These are phyloP conservation scores for Ophonus ardosiacus DNA, from an alignment of 2,888 invertebrate genomes.

Conservation along the genomic window DNA sequence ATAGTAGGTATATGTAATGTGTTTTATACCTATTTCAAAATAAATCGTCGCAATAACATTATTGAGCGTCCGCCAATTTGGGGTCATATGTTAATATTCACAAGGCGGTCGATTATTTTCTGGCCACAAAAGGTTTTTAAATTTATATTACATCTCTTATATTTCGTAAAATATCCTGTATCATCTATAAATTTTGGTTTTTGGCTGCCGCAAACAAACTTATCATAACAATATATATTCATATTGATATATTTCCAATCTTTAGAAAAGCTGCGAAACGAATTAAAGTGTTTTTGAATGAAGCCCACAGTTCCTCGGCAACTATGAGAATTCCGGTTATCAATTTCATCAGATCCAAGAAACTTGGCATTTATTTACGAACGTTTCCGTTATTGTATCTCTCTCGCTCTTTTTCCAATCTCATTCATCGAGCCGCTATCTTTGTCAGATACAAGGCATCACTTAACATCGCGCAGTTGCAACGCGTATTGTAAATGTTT, in stretches of 20 bases:
- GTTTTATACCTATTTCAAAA: too few species aligned
- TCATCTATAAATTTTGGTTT: slow-evolving; percentile 3
- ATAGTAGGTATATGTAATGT: too few species aligned
- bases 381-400: slow-evolving; percentile 35
- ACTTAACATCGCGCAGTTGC: slow-evolving; percentile 49
- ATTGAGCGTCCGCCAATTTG: too few species aligned
- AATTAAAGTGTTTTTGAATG: slow-evolving; percentile 52
- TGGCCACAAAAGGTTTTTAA: not conserved
- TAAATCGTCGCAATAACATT: too few species aligned
- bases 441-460: not conserved
- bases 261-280: slow-evolving; percentile 34
- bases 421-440: slow-evolving; percentile 43
- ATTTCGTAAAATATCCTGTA: slow-evolving; percentile 1
- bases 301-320: slow-evolving; percentile 18
- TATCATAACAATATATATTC: slow-evolving; percentile 41
- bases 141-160: not conserved
- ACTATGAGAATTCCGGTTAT: slow-evolving; percentile 50
- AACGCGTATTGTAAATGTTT: slow-evolving; percentile 58
- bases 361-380: slow-evolving; percentile 55
- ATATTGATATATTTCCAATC: slow-evolving; percentile 45
- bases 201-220: slow-evolving; percentile 13
- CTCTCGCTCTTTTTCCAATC: slow-evolving; percentile 43
- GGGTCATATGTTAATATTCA: too few species aligned
- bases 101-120: too few species aligned
- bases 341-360: slow-evolving; percentile 48